phyloP scores from a whole-genome alignment of 64 coral and sea anemone species.

The Cladopsammia gracilis region DNA sequence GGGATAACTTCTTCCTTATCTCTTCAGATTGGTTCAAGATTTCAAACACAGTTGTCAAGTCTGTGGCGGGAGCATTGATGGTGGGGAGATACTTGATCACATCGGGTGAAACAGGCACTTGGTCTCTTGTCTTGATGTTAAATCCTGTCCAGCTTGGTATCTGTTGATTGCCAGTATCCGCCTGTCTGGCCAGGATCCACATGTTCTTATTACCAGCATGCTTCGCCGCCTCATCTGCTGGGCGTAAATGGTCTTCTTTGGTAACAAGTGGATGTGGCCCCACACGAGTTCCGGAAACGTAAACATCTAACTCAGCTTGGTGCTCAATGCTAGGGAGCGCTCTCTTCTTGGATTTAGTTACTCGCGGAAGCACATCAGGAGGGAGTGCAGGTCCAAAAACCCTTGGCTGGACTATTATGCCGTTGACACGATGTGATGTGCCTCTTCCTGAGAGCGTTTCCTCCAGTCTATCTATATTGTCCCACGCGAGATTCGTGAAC shows the following conservation, averaged over 20 bases:
- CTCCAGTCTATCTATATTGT: slow-evolving; percentile 16
- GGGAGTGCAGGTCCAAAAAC: slow-evolving; percentile 60
- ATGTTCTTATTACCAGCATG: slow-evolving; percentile 47
- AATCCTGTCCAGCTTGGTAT: slow-evolving; percentile 63
- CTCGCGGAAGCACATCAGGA: not conserved
- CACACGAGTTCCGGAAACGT: slow-evolving; percentile 47
- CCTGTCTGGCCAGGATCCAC: slow-evolving; percentile 35
- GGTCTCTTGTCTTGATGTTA: slow-evolving; percentile 61
- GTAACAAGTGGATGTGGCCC: slow-evolving; percentile 46
- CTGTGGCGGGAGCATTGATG: slow-evolving; percentile 57
- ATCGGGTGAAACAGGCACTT: slow-evolving; percentile 15
- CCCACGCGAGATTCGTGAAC: slow-evolving; percentile 42
- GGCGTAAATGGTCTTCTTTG: slow-evolving; percentile 6
- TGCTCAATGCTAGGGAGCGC: not conserved
- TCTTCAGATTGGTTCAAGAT: slow-evolving; percentile 51
- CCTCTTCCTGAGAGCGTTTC: slow-evolving; percentile 12
- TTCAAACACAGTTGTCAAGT: slow-evolving; percentile 39
- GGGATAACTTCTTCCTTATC: slow-evolving; percentile 40
- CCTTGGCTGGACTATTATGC: no score
- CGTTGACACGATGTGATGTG: no score
- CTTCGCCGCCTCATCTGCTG: not conserved
- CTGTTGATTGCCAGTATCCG: slow-evolving; percentile 19
- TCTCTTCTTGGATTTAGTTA: slow-evolving; percentile 37
- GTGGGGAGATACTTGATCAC: slow-evolving; percentile 55
- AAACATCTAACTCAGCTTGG: slow-evolving; percentile 29